Evolutionary conservation across 2,888 invertebrate species (phyloP).

Genomic region (Anoplius nigerrimus): DNA sequence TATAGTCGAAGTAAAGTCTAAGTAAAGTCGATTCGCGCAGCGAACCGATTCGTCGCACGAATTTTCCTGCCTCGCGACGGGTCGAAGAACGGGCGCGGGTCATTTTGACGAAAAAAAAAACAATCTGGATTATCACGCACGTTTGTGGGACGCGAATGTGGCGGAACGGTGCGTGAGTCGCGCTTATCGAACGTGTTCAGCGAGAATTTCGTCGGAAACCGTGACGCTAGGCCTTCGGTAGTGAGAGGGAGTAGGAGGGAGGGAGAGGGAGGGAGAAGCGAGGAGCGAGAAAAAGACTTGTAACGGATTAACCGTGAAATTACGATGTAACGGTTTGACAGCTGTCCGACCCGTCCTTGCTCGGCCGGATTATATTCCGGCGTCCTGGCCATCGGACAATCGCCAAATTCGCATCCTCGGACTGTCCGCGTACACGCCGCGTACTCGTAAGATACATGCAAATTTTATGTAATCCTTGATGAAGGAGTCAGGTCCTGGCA

Average conservation of each 20-base stretch:
- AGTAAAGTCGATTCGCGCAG: too few relatives aligned
- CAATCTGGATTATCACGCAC: background rate
- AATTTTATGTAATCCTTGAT: too few relatives aligned
- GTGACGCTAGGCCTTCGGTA: conserved; percentile 13
- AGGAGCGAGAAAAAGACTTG: conserved; percentile 24
- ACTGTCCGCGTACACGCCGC: background rate
- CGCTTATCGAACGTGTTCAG: conserved; percentile 14
- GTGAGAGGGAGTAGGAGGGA: background rate
- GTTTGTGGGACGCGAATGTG: background rate
- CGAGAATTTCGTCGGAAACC: conserved; percentile 19
- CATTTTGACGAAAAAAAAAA: background rate
- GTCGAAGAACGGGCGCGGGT: background rate
- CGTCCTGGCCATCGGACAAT: conserved; percentile 15
- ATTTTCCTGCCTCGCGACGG: too few relatives aligned
- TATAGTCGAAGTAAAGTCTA: too few relatives aligned
- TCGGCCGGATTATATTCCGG: conserved; percentile 25
- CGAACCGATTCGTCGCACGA: too few relatives aligned
- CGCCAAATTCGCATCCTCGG: conserved; percentile 15
- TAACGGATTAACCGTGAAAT: conserved; percentile 52
- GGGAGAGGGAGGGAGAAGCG: background rate
- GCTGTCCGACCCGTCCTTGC: conserved; percentile 43
- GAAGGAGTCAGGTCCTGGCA: too few relatives aligned
- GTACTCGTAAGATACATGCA: too few relatives aligned
- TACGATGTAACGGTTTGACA: conserved; percentile 55
- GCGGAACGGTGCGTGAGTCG: conserved; percentile 10